phyloP scores from a whole-genome alignment of 2,888 invertebrate genomes.

The Agonopterix subpropinquella region DNA sequence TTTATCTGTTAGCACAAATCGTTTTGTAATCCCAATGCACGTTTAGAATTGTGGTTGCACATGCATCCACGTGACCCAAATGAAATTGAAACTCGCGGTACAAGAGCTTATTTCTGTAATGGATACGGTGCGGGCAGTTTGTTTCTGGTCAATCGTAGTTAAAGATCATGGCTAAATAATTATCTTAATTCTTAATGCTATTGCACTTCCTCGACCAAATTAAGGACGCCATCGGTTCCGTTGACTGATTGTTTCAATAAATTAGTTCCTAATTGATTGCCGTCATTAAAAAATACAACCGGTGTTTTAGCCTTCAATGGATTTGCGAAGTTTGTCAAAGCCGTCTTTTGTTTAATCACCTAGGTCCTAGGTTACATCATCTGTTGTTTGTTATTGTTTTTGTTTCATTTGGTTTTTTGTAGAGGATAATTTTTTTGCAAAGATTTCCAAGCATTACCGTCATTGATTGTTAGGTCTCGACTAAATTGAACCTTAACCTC shows the following conservation, averaged over 20 bases:
- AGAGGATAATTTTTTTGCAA: too few species aligned
- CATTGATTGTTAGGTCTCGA: too few species aligned
- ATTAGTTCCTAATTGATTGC: constrained; percentile 10
- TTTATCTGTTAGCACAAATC: too few species aligned
- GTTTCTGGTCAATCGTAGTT: background rate
- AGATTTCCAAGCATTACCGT: too few species aligned
- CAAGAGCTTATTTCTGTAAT: background rate
- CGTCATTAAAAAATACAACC: too few species aligned
- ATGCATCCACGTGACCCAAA: constrained; percentile 2
- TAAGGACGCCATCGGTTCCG: constrained; percentile 43
- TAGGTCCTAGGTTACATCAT: too few species aligned
- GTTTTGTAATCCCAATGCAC: background rate
- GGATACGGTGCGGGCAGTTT: background rate
- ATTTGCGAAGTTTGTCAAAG: too few species aligned
- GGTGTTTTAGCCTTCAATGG: too few species aligned
- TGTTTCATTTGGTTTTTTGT: too few species aligned
- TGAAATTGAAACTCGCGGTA: constrained; percentile 1
- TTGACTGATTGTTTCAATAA: constrained; percentile 27
- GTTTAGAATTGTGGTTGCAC: background rate
- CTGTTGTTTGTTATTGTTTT: too few species aligned
- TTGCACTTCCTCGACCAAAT: constrained; percentile 37
- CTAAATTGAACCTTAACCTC: constrained; percentile 15
- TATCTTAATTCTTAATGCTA: constrained; percentile 28
- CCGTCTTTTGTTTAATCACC: too few species aligned
- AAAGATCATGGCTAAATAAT: constrained; percentile 20